Evolutionary conservation across 2,797 vertebrate genomes (phyloP).

Genomic region (Pseudomugil gertrudae): DNA sequence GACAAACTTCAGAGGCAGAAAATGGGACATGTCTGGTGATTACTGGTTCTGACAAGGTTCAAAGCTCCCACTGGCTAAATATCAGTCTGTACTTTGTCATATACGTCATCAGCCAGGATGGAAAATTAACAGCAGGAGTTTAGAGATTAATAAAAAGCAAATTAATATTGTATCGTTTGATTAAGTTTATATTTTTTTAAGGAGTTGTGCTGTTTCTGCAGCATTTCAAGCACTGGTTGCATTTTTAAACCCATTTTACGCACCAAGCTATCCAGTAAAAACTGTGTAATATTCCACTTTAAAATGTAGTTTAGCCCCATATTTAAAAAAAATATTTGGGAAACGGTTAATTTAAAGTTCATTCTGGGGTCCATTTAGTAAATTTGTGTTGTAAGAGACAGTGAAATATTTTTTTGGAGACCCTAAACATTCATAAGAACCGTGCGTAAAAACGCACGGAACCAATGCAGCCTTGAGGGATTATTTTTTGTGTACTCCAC

Average conservation of each 20-base stretch:
- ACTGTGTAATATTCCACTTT: not conserved
- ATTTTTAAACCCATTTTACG: not conserved
- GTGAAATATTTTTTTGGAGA: no score
- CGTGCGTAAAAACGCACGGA: not conserved
- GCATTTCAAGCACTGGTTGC: not conserved
- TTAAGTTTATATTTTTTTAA: no score
- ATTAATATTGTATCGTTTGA: no score
- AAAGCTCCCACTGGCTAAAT: not conserved
- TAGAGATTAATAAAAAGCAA: no score
- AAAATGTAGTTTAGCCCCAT: no score
- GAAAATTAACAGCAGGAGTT: no score
- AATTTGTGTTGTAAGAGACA: not conserved
- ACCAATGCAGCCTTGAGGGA: not conserved
- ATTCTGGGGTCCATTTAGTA: not conserved
- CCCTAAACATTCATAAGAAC: not conserved
- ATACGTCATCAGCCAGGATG: not conserved
- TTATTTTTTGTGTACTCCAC: no score
- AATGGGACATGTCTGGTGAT: not conserved
- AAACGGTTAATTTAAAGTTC: not conserved
- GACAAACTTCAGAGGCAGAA: slow-evolving; percentile 24
- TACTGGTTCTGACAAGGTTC: not conserved
- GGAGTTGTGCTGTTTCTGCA: not conserved
- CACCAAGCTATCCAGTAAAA: not conserved
- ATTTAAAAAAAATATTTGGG: no score
- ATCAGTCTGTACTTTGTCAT: not conserved